Percentiles rank a stretch among this genome's conserved stretches.
Conservation (phyloP, 1,140 invertebrate genomes). For the Akabosia matsudoensis region DNA sequence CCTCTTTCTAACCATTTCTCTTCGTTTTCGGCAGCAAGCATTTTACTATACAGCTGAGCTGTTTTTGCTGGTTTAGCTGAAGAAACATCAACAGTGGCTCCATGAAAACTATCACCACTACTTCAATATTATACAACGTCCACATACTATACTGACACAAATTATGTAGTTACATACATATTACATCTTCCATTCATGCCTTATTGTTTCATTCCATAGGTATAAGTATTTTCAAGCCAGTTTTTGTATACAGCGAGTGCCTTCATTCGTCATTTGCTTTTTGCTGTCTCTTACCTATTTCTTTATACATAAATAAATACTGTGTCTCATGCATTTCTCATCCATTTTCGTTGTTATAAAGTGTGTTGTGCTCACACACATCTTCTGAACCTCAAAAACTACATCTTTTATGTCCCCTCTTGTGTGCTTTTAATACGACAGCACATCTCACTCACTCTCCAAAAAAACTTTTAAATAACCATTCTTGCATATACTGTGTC, state of each 20-base stretch:
- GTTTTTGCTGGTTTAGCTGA: neutral
- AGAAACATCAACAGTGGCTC: constrained; percentile 14
- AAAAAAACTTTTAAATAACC: neutral
- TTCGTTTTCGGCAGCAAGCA: neutral
- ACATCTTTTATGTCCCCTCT: constrained; percentile 20
- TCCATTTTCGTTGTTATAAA: neutral
- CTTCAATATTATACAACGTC: too few relatives aligned
- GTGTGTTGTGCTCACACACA: neutral
- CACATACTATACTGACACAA: too few relatives aligned
- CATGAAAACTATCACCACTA: neutral
- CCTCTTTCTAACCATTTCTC: constrained; percentile 9
- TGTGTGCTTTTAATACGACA: constrained; percentile 6
- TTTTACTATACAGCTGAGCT: neutral
- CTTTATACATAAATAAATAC: constrained; percentile 16
- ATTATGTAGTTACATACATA: neutral
- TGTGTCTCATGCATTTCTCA: constrained; percentile 3
- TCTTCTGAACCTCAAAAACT: neutral
- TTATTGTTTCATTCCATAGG: neutral
- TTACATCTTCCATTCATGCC: neutral
- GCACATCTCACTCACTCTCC: constrained; percentile 16
- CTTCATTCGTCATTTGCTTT: constrained; percentile 15
- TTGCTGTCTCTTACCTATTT: neutral
- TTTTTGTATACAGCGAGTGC: neutral
- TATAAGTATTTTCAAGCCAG: too few relatives aligned
- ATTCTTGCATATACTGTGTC: constrained; percentile 4